Evolutionary conservation across 2,888 invertebrate species (phyloP), one percentile per base, ranked within the genome.

Genomic region (Mystacides longicornis): DNA sequence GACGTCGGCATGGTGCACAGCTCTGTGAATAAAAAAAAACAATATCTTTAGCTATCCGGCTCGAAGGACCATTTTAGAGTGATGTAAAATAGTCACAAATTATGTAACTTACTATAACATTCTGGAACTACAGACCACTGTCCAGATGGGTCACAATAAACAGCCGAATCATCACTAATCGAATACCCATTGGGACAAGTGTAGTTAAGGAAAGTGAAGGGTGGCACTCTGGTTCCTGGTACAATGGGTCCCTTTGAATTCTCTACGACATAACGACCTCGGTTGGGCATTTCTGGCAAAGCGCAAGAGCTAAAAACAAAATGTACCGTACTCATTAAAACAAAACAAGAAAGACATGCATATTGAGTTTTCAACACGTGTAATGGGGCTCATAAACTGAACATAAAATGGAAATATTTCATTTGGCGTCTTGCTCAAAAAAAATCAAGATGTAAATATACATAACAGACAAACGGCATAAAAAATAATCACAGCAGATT

Each of bases 21-120:
- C 22, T 21, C 54, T 54, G 37, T 27, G 27, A 50, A 33, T 11
- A 19, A 50, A 31, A 20, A 20, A 50, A 31, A 14, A 23, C 37
- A 27, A 37, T n/a, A n/a, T n/a, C n/a, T n/a, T n/a, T n/a, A n/a
- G n/a, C n/a, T 7, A 27, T 7, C 27, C 5, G 27, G 11, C 11
- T 27, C 27, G 27, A 7, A 27, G 5, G 27, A 5, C 11, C 11
- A 7, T 11, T 27, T 27, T 11, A 7, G 11, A 43, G 16, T n/a
- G 14, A 43, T 5, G 43, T 16, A 43, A 5, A 16, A 43, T 16
- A 43, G 16, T 43, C 7, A 43, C 5, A 43, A 16, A 43, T 5
- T 14, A 11, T 14, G 7, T 43, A 42, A 51, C 49, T 49, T 27
- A 49, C 49, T 23, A n/a, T 49, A 22, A 18, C 49, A 49, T 5